A percentile compares a stretch with the other conserved stretches of the same genome.
Evolutionary conservation across 2,113 vertebrate species (phyloP).

Genomic region (Brachyhypopomus gauderio): DNA sequence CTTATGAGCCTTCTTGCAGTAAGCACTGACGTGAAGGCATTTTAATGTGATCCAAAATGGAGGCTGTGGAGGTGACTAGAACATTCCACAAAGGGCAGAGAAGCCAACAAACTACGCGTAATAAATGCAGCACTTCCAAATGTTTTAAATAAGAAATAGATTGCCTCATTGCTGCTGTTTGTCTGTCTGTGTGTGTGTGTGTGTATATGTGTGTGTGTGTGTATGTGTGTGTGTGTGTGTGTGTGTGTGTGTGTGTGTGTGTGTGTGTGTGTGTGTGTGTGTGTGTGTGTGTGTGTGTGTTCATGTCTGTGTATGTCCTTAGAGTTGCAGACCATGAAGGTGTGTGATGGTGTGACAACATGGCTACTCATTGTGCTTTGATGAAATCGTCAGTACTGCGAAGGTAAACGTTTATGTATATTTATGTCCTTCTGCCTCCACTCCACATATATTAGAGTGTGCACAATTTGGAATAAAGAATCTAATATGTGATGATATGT

Average conservation of each 20-base stretch:
- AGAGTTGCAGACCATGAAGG: slow-evolving; percentile 1
- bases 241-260: slow-evolving; percentile 25
- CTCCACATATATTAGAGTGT: too few relatives aligned
- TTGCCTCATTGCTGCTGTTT: slow-evolving; percentile 17
- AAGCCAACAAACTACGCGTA: not conserved
- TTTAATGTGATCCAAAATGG: slow-evolving; percentile 10
- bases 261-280: not conserved
- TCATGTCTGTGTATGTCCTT: slow-evolving; percentile 1
- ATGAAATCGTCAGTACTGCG: not conserved
- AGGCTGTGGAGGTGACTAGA: not conserved
- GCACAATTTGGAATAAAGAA: not conserved
- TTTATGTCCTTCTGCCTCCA: not conserved
- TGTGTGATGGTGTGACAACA: slow-evolving; percentile 5
- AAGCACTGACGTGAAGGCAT: not conserved
- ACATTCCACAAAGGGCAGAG: not conserved
- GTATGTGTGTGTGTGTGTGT: slow-evolving; percentile 23
- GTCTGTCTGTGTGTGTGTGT: slow-evolving; percentile 23
- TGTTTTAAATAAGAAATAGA: not conserved
- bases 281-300: slow-evolving; percentile 36
- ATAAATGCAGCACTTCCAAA: not conserved
- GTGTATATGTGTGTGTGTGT: slow-evolving; percentile 16
- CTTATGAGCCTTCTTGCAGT: not conserved
- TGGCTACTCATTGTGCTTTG: not conserved
- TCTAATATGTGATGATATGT: too few relatives aligned
- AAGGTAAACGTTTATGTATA: not conserved